Conservation (phyloP, 1,140 invertebrate genomes). For the Centruroides sculpturatus region DNA sequence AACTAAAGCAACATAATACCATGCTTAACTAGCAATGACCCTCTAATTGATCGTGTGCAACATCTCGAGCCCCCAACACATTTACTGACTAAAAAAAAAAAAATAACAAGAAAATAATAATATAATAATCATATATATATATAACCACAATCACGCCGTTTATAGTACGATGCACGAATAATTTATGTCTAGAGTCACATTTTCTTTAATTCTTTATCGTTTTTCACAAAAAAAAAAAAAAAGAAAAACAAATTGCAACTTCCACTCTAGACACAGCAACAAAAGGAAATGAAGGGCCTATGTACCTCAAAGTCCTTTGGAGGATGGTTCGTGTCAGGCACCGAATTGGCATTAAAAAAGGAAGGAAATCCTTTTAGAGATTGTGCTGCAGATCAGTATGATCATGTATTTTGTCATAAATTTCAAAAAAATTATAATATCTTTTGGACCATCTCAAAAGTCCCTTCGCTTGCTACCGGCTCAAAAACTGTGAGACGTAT, state of each 20-base stretch:
- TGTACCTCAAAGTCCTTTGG: slow-evolving; percentile 17
- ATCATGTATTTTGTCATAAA: slow-evolving; percentile 6
- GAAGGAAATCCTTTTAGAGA: slow-evolving; percentile 15
- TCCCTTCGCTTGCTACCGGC: slow-evolving; percentile 47
- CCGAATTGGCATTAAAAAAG: slow-evolving; percentile 11
- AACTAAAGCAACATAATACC: slow-evolving; percentile 17
- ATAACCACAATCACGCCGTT: slow-evolving; percentile 4
- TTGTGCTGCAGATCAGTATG: slow-evolving; percentile 5
- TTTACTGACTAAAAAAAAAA: neutral
- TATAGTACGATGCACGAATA: slow-evolving; percentile 11
- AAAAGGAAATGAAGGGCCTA: slow-evolving; percentile 13
- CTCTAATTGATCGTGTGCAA: slow-evolving; percentile 1
- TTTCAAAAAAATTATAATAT: neutral
- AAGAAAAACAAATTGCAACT: no score
- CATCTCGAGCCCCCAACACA: slow-evolving; percentile 1
- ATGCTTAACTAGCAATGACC: slow-evolving; percentile 12
- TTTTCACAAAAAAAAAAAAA: no score
- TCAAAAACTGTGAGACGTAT: neutral
- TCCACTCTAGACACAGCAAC: slow-evolving; percentile 16
- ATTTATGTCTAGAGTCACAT: slow-evolving; percentile 11
- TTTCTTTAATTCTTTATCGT: slow-evolving; percentile 1
- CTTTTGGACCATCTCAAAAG: slow-evolving; percentile 95
- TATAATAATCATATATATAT: no score
- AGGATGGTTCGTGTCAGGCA: slow-evolving; percentile 8
- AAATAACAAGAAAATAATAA: no score